Conservation (phyloP, 2,113 vertebrate genomes). For the Actenoides lindsayi region DNA sequence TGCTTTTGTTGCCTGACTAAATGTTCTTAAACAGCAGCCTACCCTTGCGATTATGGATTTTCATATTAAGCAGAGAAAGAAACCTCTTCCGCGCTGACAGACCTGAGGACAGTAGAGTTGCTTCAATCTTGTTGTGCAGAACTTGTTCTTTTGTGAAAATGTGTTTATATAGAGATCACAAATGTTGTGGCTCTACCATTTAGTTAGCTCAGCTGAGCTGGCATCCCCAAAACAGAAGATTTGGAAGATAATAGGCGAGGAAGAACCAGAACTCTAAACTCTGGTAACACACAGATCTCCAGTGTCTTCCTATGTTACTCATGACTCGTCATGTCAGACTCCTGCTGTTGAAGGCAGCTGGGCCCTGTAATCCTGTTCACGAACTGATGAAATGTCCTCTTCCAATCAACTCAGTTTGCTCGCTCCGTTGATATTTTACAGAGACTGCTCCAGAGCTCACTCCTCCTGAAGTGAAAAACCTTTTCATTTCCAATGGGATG, state of each 20-base stretch:
- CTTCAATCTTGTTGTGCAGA: background rate
- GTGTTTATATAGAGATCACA: background rate
- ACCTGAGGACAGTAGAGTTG: background rate
- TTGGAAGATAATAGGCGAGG: background rate
- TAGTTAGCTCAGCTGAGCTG: background rate
- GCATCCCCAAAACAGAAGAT: background rate
- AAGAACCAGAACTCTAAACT: background rate
- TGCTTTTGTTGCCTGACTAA: background rate
- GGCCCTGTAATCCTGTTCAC: background rate
- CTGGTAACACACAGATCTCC: background rate
- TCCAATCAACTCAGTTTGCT: background rate
- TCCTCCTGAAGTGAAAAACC: background rate
- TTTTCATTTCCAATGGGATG: background rate
- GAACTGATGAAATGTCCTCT: background rate
- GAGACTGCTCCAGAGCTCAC: background rate
- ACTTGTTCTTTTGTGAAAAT: background rate
- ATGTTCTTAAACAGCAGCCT: background rate
- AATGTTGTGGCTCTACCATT: background rate
- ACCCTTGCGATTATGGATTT: background rate
- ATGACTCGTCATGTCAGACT: background rate
- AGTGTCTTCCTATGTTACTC: background rate
- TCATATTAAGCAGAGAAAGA: background rate
- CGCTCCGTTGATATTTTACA: background rate
- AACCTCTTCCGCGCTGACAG: background rate
- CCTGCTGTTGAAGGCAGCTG: background rate